A percentile compares a stretch with the other conserved stretches of the same genome.
Conservation (phyloP, 2,113 vertebrate genomes). For the Halcyon malimbica region DNA sequence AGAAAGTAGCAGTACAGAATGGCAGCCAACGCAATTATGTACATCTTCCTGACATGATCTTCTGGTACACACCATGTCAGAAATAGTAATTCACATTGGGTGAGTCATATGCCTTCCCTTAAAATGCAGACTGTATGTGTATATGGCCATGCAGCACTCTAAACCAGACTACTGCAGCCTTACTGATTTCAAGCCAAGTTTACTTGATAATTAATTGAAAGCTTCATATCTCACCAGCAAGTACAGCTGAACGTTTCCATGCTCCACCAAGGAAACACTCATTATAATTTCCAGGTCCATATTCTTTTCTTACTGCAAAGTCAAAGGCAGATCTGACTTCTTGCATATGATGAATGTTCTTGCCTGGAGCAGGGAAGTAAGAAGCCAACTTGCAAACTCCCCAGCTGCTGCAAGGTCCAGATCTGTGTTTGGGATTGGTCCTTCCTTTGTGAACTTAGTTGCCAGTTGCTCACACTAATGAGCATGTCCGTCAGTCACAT, state of each 20-base stretch:
- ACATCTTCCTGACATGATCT: background rate
- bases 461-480: background rate
- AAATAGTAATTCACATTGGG: background rate
- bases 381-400: background rate
- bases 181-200: background rate
- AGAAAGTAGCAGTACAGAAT: background rate
- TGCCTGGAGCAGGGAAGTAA: background rate
- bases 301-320: background rate
- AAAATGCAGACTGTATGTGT: background rate
- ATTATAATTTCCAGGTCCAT: background rate
- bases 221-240: background rate
- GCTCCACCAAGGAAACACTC: background rate
- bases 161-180: background rate
- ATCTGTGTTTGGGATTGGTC: background rate
- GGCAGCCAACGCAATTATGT: slow-evolving; percentile 14
- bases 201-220: background rate
- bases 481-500: rapidly evolving
- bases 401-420: rapidly evolving
- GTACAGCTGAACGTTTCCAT: background rate
- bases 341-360: background rate
- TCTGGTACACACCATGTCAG: background rate
- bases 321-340: background rate
- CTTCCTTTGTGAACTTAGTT: background rate
- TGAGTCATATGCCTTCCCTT: background rate
- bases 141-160: background rate